These are phyloP conservation scores for Diplodus puntazzo DNA, from an alignment of 2,797 vertebrate species.

Conservation along the genomic window DNA sequence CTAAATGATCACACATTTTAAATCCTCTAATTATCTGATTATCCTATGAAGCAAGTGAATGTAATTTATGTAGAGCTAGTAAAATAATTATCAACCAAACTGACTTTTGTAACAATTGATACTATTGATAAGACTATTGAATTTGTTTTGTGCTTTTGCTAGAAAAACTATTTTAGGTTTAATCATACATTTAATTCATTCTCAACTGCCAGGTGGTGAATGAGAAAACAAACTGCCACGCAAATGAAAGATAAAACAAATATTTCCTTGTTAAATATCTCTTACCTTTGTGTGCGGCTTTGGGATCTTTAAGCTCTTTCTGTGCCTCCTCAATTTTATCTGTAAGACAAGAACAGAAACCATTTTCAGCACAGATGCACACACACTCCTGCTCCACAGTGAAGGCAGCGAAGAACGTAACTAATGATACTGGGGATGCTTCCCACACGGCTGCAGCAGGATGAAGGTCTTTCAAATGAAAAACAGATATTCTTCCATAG, in stretches of 20 bases:
- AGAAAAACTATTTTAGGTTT: background rate
- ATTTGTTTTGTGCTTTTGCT: background rate
- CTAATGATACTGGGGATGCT: conserved; percentile 65
- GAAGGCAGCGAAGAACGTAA: conserved; percentile 46
- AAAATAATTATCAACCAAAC: too few relatives aligned
- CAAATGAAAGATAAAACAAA: background rate
- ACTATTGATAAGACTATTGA: background rate
- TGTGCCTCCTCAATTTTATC: conserved; percentile 99
- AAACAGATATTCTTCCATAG: conserved; percentile 75
- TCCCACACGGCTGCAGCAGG: conserved; percentile 68
- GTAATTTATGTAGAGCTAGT: too few relatives aligned
- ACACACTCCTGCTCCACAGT: conserved; percentile 12
- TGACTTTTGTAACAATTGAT: too few relatives aligned
- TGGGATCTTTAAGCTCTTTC: conserved; percentile 95
- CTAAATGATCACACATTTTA: too few relatives aligned
- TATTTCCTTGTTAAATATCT: background rate
- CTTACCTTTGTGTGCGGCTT: conserved; percentile 94
- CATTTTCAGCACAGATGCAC: conserved; percentile 38
- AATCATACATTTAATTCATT: background rate
- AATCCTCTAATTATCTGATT: too few relatives aligned
- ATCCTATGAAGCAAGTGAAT: too few relatives aligned
- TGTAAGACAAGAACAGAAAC: conserved; percentile 82
- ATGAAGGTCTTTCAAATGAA: conserved; percentile 66
- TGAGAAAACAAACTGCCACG: background rate
- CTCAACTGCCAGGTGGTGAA: background rate